Conservation (phyloP, 2,888 invertebrate genomes). For the Polyommatus iphigenia region DNA sequence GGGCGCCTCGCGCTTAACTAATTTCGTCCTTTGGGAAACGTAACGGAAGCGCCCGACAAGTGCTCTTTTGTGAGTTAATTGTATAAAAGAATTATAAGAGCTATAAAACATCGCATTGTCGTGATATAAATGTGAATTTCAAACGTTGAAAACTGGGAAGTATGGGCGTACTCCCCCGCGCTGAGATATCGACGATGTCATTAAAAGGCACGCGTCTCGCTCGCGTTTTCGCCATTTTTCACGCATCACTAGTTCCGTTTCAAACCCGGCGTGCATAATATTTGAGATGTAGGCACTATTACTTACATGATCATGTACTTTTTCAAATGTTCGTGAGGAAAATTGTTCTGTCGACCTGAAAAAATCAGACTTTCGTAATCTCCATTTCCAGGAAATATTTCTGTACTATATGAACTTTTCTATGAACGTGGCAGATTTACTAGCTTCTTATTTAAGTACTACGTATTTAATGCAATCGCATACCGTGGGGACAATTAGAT, state of each 20-base stretch:
- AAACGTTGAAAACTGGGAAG: slow-evolving; percentile 67
- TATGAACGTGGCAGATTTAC: neutral
- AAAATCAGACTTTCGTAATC: neutral
- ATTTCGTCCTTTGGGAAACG: slow-evolving; percentile 61
- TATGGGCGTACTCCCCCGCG: slow-evolving; percentile 50
- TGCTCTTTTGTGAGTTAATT: slow-evolving; percentile 62
- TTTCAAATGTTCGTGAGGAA: neutral
- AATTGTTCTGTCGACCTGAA: slow-evolving; percentile 18
- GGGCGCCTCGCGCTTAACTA: slow-evolving; percentile 11
- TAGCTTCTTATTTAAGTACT: neutral
- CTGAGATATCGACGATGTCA: slow-evolving; percentile 54
- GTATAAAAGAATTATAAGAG: slow-evolving; percentile 72
- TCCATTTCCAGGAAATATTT: neutral
- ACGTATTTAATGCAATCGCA: too few species aligned
- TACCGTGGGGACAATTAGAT: too few species aligned
- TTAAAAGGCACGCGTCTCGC: slow-evolving; percentile 55
- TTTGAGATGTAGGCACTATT: slow-evolving; percentile 34
- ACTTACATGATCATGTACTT: slow-evolving; percentile 39
- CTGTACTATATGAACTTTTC: neutral
- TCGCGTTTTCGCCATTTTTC: slow-evolving; percentile 51
- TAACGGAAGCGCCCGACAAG: slow-evolving; percentile 54
- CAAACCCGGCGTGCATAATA: slow-evolving; percentile 47
- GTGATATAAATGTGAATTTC: slow-evolving; percentile 66
- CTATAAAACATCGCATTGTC: slow-evolving; percentile 69
- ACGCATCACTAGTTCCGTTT: slow-evolving; percentile 55